Evolutionary conservation across 2,888 invertebrate species (phyloP).

Genomic region (Netelia fuscicornis): DNA sequence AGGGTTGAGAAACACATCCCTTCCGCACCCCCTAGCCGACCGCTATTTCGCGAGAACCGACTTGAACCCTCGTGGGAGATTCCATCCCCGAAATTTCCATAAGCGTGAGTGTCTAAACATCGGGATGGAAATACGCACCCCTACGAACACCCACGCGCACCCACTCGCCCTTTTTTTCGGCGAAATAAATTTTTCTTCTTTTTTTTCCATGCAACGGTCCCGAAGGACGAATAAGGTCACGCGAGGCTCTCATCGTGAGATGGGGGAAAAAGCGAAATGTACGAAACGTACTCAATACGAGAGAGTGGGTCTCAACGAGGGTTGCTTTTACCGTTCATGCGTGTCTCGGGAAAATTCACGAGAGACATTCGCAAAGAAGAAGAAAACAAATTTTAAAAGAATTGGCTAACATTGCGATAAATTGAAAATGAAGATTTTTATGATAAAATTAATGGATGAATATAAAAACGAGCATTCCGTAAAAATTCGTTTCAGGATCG

Average conservation of each 20-base stretch:
- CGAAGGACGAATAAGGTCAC: not conserved
- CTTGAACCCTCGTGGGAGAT: not conserved
- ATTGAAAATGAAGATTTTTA: not conserved
- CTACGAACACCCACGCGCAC: not conserved
- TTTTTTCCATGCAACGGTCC: not conserved
- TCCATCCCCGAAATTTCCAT: not conserved
- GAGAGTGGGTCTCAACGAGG: no score
- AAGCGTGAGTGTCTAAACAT: not conserved
- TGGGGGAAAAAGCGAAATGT: no score
- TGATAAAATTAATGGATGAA: not conserved
- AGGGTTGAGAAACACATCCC: not conserved
- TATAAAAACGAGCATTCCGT: not conserved
- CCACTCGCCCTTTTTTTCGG: not conserved
- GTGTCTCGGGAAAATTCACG: no score
- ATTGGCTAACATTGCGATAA: not conserved
- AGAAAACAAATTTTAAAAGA: not conserved
- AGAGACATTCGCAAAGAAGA: no score
- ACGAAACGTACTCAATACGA: no score
- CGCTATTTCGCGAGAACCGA: not conserved
- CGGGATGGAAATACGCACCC: not conserved
- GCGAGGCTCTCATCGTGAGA: no score
- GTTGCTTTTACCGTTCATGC: no score
- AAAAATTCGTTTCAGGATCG: slow-evolving; percentile 4
- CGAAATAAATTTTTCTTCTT: not conserved
- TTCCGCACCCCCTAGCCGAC: not conserved